Evolutionary conservation across 92 coral and sea anemone genomes (phyloP).

Genomic region (Epizoanthus scotinus): DNA sequence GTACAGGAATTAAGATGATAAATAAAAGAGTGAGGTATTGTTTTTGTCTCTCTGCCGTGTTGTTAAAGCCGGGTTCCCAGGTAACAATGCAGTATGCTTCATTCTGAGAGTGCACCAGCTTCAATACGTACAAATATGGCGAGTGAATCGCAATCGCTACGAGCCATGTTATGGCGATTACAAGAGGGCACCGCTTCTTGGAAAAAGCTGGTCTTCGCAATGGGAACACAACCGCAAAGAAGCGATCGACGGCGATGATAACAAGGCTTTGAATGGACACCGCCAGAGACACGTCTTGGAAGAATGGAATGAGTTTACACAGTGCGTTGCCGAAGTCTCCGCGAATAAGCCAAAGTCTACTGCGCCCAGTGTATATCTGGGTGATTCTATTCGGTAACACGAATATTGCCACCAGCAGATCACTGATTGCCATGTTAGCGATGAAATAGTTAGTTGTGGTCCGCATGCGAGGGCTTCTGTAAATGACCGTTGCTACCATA

Average conservation of each 20-base stretch:
- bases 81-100: background rate
- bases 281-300: constrained; percentile 19
- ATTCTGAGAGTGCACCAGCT: background rate
- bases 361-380: background rate
- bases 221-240: constrained; percentile 32
- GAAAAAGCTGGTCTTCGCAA: constrained; percentile 20
- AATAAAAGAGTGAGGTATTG: background rate
- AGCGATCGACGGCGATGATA: constrained; percentile 30
- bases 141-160: background rate
- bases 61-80: constrained; percentile 25
- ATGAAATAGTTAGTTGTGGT: constrained; percentile 28
- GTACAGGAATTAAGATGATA: background rate
- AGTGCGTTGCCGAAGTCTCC: constrained; percentile 31
- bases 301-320: background rate
- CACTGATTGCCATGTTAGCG: constrained; percentile 35
- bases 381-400: background rate
- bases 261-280: constrained; percentile 32
- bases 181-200: constrained; percentile 14
- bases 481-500: constrained; percentile 25
- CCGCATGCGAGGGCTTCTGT: constrained; percentile 29
- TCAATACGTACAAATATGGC: constrained; percentile 13
- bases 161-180: constrained; percentile 9
- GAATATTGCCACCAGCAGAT: constrained; percentile 14
- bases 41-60: background rate
- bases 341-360: background rate